A percentile compares a stretch with the other conserved stretches of the same genome.
phyloP scores from a whole-genome alignment of 1,140 invertebrate species.

The Xylocopa sonorina region DNA sequence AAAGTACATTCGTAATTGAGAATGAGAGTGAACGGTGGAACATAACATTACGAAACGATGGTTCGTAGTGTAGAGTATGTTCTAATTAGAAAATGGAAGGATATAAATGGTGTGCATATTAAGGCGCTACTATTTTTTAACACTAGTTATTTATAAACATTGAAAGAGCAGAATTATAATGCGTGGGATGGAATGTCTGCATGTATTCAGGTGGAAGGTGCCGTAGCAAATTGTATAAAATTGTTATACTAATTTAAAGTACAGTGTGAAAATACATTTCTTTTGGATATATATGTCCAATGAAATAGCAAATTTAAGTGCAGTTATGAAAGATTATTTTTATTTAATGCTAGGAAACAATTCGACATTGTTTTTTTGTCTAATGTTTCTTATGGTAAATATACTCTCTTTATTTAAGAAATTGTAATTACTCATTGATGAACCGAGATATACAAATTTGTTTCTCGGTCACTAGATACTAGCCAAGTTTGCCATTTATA shows the following conservation, averaged over 20 bases:
- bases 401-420: conserved; percentile 53
- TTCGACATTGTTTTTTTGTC: conserved; percentile 37
- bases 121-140: conserved; percentile 73
- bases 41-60: conserved; percentile 51
- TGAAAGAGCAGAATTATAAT: conserved; percentile 48
- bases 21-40: conserved; percentile 38
- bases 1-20: conserved; percentile 51
- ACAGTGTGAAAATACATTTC: conserved; percentile 59
- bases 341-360: conserved; percentile 33
- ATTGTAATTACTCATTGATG: conserved; percentile 30
- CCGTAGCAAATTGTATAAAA: conserved; percentile 68
- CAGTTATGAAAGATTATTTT: conserved; percentile 50
- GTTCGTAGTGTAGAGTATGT: conserved; percentile 59
- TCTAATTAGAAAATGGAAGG: conserved; percentile 52
- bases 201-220: conserved; percentile 53
- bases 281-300: conserved; percentile 45
- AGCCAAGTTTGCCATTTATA: conserved; percentile 31
- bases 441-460: conserved; percentile 15
- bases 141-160: conserved; percentile 71
- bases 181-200: conserved; percentile 52
- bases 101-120: conserved; percentile 70
- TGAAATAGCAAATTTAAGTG: conserved; percentile 43
- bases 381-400: conserved; percentile 53
- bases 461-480: conserved; percentile 13
- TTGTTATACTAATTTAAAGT: conserved; percentile 65